Percentiles rank a stretch among this genome's conserved stretches.
Evolutionary conservation across 2,888 invertebrate genomes (phyloP).

Genomic region (Philonicus albiceps): DNA sequence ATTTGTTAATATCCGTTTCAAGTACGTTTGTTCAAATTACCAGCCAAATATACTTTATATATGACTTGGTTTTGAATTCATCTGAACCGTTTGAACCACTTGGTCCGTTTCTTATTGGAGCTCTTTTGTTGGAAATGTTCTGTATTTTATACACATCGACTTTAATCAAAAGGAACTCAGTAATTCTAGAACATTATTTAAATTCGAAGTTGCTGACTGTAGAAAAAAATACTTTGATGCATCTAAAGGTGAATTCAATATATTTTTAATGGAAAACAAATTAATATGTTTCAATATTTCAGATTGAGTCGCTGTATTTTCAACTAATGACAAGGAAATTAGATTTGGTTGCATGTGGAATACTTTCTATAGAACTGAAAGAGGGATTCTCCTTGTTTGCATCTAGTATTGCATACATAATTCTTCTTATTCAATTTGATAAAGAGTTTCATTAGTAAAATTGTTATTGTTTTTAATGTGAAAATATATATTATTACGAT

Average conservation of each 20-base stretch:
- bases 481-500: background rate
- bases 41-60: background rate
- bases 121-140: background rate
- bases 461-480: background rate
- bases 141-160: background rate
- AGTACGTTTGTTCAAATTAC: background rate
- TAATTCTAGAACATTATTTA: background rate
- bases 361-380: slow-evolving; percentile 44
- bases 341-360: slow-evolving; percentile 39
- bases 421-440: slow-evolving; percentile 27
- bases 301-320: slow-evolving; percentile 46
- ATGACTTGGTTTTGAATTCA: background rate
- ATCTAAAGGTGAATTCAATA: background rate
- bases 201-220: background rate
- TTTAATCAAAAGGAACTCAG: background rate
- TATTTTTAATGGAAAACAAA: background rate
- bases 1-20: background rate
- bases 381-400: slow-evolving; percentile 34
- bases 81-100: background rate
- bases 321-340: slow-evolving; percentile 33
- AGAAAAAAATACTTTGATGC: background rate
- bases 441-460: background rate
- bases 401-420: slow-evolving; percentile 19
- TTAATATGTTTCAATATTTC: background rate
- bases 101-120: background rate